Conservation (phyloP, 64 coral and sea anemone genomes). For the Porites australiensis region DNA sequence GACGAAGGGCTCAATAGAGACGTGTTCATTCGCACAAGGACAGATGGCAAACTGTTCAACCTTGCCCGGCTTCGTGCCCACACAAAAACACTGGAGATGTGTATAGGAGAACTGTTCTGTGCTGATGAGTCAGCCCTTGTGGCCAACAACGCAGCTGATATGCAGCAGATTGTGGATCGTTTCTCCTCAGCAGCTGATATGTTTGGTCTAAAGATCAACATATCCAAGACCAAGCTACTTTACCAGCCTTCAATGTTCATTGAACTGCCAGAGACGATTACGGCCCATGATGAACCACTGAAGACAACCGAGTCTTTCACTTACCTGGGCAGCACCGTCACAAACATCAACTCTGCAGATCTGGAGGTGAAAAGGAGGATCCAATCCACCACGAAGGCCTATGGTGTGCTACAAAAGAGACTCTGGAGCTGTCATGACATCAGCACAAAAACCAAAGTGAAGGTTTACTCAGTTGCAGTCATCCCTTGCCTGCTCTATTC, state of each 20-base stretch:
- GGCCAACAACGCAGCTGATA: slow-evolving; percentile 50
- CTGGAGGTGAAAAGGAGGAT: slow-evolving; percentile 58
- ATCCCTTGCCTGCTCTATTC: slow-evolving; percentile 66
- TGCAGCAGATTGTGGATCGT: slow-evolving; percentile 55
- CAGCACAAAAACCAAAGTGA: too few relatives aligned
- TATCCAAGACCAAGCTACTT: slow-evolving; percentile 64
- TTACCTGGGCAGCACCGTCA: slow-evolving; percentile 47
- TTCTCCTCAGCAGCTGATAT: slow-evolving; percentile 46
- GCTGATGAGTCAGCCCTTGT: slow-evolving; percentile 57
- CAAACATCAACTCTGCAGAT: slow-evolving; percentile 43
- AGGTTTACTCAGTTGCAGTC: too few relatives aligned
- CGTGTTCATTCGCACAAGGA: too few relatives aligned
- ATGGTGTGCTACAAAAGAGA: slow-evolving; percentile 29
- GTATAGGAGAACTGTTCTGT: slow-evolving; percentile 33
- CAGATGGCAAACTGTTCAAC: too few relatives aligned
- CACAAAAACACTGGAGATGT: too few relatives aligned
- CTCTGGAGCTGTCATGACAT: slow-evolving; percentile 21
- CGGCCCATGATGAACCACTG: slow-evolving; percentile 44
- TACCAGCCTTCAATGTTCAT: slow-evolving; percentile 44
- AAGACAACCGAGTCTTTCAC: slow-evolving; percentile 37
- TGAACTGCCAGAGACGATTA: slow-evolving; percentile 50
- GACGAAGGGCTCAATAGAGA: too few relatives aligned
- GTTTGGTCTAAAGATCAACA: slow-evolving; percentile 61
- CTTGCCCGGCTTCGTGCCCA: too few relatives aligned
- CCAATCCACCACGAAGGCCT: slow-evolving; percentile 38